Base-by-base conservation (phyloP, 2,797 vertebrate species). In the Clarias laeviceps region DNA sequence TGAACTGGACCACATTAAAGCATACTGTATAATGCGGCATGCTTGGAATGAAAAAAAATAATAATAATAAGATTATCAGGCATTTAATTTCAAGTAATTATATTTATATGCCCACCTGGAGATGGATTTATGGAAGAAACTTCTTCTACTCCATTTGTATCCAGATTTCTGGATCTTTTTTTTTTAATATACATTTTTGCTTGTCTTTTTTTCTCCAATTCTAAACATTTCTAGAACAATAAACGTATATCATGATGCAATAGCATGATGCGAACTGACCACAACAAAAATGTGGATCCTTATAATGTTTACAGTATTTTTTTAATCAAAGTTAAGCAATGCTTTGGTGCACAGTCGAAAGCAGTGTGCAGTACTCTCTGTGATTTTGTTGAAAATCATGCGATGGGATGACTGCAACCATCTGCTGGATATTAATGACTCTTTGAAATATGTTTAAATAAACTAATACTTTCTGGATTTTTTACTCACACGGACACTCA, bases 351-450 rank as follows among this genome's bases (percentile, higher is more conserved):
- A 59, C 18, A 59, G 32, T 34, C 32, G 50, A 57, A 32, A 77
- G 27, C 54, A 77, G 34, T 77, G 29, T 34, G 29, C 74, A 59
- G 22, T 57, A 32, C 54, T 29, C 27, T 18, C 57, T 57, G 29
- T 57, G 54, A 57, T 77, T 77, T 57, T 57, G 73, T 54, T 20
- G 27, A 77, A 32, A 32, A 32, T 59, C n/a, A 74, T 59, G 74
- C 32, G 54, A 77, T 77, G 54, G 32, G 54, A 12, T 59, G 74
- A 76, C 73, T 77, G 9, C 29, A 77, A 59, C 74, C 74, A 77
- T 27, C 57, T 77, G 74, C 54, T 59, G 27, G 4, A 12, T 77
- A 77, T 77, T 77, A 77, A 24, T 77, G 54, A 59, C 7, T 27
- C 17, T 32, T 32, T 59, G 27, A 29, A 56, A 56, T 56, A 56